These are phyloP conservation scores for Penaeus japonicus DNA, from an alignment of 1,140 invertebrate species.

Conservation along the genomic window DNA sequence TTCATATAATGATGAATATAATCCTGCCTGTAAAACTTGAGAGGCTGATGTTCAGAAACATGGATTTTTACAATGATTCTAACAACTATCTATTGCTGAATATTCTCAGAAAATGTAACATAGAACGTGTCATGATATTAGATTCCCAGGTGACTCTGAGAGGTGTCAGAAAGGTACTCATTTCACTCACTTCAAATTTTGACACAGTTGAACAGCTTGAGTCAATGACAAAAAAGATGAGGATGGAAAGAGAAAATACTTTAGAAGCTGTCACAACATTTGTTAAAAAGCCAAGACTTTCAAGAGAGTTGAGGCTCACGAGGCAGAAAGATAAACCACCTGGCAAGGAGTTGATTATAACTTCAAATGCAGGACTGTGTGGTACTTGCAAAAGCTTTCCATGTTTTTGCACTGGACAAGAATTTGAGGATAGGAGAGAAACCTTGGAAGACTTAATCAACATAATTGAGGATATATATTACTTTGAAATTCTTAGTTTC, in stretches of 20 bases:
- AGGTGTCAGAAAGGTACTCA: background rate
- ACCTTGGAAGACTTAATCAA: slow-evolving; percentile 1
- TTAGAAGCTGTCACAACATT: background rate
- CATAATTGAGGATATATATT: slow-evolving; percentile 23
- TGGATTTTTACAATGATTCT: slow-evolving; percentile 24
- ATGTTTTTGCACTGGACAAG: background rate
- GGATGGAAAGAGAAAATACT: background rate
- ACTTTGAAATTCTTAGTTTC: slow-evolving; percentile 20
- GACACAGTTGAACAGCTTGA: background rate
- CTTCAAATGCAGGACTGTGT: background rate
- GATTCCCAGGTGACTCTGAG: slow-evolving; percentile 16
- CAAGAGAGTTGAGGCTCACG: background rate
- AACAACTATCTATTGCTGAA: slow-evolving; percentile 1
- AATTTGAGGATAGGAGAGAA: background rate
- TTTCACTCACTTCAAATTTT: background rate
- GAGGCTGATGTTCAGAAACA: slow-evolving; percentile 27
- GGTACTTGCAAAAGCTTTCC: background rate
- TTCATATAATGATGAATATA: background rate
- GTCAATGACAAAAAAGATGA: slow-evolving; percentile 2
- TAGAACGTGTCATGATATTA: background rate
- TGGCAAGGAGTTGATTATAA: slow-evolving; percentile 33
- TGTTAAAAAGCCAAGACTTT: background rate
- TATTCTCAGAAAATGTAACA: background rate
- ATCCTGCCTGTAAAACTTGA: background rate
- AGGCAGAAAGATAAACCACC: background rate